Percentiles rank a stretch among this genome's conserved stretches.
Evolutionary conservation across 2,797 vertebrate species (phyloP).

Genomic region (Perodicticus potto): DNA sequence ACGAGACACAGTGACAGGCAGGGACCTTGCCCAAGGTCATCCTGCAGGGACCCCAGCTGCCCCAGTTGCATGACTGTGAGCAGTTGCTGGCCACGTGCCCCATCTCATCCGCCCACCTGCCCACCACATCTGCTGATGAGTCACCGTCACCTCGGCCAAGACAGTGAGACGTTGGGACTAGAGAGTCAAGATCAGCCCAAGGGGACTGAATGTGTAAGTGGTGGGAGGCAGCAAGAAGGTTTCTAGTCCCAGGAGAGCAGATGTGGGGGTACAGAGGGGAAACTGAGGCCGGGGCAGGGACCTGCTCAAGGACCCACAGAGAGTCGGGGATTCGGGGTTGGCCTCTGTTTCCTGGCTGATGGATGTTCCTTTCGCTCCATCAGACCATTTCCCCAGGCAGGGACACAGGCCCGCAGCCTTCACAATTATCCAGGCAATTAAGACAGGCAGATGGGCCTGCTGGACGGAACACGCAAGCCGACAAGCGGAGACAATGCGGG

Average conservation of each 20-base stretch:
- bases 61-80: background rate
- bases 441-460: constrained; percentile 34
- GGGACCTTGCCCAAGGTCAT: background rate
- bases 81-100: background rate
- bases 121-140: constrained; percentile 71
- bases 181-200: constrained; percentile 62
- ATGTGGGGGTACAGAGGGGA: background rate
- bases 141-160: constrained; percentile 43
- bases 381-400: background rate
- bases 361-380: background rate
- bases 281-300: background rate
- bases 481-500: background rate
- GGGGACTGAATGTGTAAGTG: background rate
- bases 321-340: fast-evolving
- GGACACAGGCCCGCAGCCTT: background rate
- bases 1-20: fast-evolving
- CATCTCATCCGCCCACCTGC: background rate
- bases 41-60: background rate
- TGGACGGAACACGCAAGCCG: background rate
- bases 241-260: background rate
- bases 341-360: background rate
- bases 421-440: background rate
- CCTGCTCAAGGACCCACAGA: background rate
- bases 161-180: background rate
- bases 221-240: fast-evolving